phyloP scores from a whole-genome alignment of 2,888 invertebrate species.

The Ornithoptera priamus region DNA sequence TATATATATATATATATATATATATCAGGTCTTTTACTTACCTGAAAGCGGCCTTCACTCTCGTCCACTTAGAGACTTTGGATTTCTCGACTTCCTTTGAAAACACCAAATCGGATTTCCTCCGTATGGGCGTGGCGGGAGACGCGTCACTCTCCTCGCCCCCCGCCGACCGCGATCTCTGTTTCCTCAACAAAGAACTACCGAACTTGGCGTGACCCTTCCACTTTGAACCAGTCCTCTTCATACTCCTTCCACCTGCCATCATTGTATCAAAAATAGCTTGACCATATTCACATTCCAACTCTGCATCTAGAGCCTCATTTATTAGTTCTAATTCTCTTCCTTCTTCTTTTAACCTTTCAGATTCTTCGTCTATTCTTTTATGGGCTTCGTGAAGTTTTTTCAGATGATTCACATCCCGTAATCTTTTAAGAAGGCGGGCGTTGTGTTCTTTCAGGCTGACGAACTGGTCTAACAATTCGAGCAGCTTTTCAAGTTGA shows the following conservation, averaged over 20 bases:
- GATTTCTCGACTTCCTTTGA: conserved; percentile 74
- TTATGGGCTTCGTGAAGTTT: conserved; percentile 82
- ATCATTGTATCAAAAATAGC: conserved; percentile 84
- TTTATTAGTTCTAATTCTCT: conserved; percentile 66
- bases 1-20: neutral
- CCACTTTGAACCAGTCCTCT: conserved; percentile 76
- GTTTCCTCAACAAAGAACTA: conserved; percentile 77
- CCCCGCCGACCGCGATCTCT: conserved; percentile 84
- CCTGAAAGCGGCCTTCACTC: conserved; percentile 92
- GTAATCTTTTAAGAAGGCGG: conserved; percentile 82
- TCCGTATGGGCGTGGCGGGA: conserved; percentile 62
- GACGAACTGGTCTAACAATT: conserved; percentile 87
- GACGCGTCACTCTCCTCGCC: conserved; percentile 79
- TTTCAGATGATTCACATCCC: conserved; percentile 86
- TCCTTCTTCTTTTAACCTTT: conserved; percentile 56
- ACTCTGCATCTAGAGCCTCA: conserved; percentile 77
- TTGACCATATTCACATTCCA: conserved; percentile 82
- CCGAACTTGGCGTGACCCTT: conserved; percentile 68
- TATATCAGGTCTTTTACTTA: conserved; percentile 68
- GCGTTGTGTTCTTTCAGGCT: conserved; percentile 86
- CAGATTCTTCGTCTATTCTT: conserved; percentile 68
- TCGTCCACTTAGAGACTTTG: conserved; percentile 92
- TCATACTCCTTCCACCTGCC: conserved; percentile 74
- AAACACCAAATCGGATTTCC: conserved; percentile 66
- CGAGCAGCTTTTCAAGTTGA: conserved; percentile 88